phyloP scores from a whole-genome alignment of 23 tunicate genomes.

The Trididemnum clinides region DNA sequence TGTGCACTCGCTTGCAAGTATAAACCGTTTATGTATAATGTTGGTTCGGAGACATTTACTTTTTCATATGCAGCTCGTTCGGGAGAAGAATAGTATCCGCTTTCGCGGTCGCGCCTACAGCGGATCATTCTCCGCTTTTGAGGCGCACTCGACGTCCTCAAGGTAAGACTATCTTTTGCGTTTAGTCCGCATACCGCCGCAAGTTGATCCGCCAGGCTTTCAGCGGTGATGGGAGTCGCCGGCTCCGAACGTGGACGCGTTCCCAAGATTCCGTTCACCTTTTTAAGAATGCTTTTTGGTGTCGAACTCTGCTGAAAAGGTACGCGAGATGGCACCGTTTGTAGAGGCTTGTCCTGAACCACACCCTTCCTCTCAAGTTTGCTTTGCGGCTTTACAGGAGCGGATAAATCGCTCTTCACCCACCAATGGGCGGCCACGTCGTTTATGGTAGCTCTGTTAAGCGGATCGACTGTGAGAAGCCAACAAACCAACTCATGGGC shows the following conservation, averaged over 20 bases:
- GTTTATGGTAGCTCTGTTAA: constrained; percentile 60
- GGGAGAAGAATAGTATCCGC: constrained; percentile 90
- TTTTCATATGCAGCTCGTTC: constrained; percentile 34
- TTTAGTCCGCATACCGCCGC: constrained; percentile 79
- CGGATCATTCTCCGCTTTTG: constrained; percentile 53
- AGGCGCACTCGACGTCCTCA: constrained; percentile 46
- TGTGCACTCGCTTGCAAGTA: constrained; percentile 19
- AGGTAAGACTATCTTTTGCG: constrained; percentile 59
- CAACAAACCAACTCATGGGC: constrained; percentile 52
- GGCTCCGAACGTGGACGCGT: neutral
- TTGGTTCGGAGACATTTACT: constrained; percentile 8
- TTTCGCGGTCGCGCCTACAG: constrained; percentile 63
- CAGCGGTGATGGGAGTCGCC: neutral
- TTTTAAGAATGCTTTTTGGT: constrained; percentile 5
- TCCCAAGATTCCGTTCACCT: neutral
- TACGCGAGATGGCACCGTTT: no score
- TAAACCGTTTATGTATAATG: neutral
- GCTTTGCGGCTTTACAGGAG: neutral
- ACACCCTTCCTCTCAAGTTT: neutral
- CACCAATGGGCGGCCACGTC: constrained; percentile 60
- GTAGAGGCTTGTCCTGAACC: neutral
- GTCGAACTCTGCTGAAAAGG: neutral
- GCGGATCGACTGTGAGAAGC: constrained; percentile 61
- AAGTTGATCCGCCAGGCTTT: constrained; percentile 50
- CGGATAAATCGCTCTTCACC: no score